These are phyloP conservation scores for Leucosticte australis DNA, from an alignment of 2,113 vertebrate species.

Conservation along the genomic window DNA sequence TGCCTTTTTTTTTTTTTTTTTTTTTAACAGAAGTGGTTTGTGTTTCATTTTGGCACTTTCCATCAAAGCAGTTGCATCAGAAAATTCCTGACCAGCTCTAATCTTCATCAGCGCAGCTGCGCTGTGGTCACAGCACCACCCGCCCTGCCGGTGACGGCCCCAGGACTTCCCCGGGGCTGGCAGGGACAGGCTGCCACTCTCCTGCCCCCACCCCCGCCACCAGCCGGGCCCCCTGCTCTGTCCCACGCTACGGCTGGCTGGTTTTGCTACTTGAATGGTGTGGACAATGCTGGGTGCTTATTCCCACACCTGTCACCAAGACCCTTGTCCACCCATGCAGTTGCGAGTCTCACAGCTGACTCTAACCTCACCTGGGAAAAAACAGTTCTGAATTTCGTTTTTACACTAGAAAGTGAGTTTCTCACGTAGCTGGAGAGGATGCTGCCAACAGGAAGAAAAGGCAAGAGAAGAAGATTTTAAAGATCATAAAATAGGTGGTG, in stretches of 20 bases:
- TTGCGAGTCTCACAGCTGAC: accelerated
- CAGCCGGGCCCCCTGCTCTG: background rate
- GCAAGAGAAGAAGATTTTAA: background rate
- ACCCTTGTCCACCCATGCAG: background rate
- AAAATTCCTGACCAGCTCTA: constrained; percentile 45
- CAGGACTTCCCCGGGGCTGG: background rate
- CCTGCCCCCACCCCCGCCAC: background rate
- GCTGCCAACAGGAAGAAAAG: background rate
- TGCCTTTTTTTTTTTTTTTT: background rate
- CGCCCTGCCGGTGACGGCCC: background rate
- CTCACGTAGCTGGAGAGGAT: background rate
- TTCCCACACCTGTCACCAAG: background rate
- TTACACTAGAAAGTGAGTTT: background rate
- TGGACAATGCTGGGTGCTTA: accelerated
- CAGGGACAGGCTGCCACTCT: background rate
- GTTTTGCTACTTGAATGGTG: accelerated
- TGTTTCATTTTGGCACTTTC: background rate
- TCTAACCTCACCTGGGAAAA: background rate
- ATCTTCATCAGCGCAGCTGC: constrained; percentile 12
- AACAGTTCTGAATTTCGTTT: background rate
- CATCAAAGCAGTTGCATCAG: constrained; percentile 58
- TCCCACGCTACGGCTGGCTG: accelerated
- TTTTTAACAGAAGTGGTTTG: background rate
- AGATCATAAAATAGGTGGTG: background rate
- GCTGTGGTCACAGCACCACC: background rate